Conservation (phyloP, 2,113 vertebrate genomes). For the Esox niger region DNA sequence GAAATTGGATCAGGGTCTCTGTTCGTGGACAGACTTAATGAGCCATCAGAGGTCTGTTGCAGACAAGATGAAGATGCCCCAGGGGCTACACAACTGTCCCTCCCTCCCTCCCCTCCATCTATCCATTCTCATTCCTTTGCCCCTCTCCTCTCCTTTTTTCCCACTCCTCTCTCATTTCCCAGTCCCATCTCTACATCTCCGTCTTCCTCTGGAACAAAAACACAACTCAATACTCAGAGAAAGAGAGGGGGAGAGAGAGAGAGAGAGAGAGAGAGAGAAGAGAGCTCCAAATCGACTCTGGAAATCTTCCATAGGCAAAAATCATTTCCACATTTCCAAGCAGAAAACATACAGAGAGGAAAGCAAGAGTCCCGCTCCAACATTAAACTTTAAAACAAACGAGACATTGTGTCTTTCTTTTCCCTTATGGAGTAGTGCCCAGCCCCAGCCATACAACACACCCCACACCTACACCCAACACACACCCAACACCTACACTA, state of each 20-base stretch:
- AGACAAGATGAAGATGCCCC: neutral
- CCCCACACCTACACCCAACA: too few relatives aligned
- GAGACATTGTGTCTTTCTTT: conserved; percentile 64
- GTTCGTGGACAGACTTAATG: too few relatives aligned
- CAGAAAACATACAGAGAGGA: conserved; percentile 66
- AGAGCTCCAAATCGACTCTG: conserved; percentile 72
- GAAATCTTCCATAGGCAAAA: conserved; percentile 74
- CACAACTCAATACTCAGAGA: conserved; percentile 51
- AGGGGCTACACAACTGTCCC: neutral
- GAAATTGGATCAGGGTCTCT: too few relatives aligned
- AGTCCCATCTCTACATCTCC: conserved; percentile 28
- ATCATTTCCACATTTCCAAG: conserved; percentile 82
- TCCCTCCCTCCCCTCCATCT: conserved; percentile 28
- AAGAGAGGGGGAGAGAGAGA: conserved; percentile 23
- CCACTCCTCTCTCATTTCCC: neutral
- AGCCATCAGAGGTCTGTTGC: neutral
- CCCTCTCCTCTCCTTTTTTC: neutral
- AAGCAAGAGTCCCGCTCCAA: conserved; percentile 56
- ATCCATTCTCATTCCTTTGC: conserved; percentile 23
- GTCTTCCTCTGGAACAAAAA: conserved; percentile 40
- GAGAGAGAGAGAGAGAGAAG: conserved; percentile 23
- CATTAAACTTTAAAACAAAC: conserved; percentile 69
- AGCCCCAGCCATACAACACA: conserved; percentile 42
- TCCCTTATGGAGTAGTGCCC: conserved; percentile 62
- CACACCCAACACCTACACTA: too few relatives aligned